phyloP scores from a whole-genome alignment of 2,888 invertebrate genomes.

The Calliphora vomitoria region DNA sequence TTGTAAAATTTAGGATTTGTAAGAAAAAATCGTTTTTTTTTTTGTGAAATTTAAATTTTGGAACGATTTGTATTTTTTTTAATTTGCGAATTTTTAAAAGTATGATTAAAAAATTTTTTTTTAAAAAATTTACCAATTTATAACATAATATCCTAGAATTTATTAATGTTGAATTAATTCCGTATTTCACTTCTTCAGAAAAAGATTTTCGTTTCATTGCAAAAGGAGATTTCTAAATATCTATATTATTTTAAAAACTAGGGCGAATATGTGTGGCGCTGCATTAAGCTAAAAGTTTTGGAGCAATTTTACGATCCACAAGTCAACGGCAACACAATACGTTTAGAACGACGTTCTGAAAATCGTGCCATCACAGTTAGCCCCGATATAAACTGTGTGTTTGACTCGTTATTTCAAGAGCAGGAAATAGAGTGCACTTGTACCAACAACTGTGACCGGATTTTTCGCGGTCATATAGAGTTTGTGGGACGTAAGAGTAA shows the following conservation, averaged over 20 bases:
- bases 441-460: constrained; percentile 76
- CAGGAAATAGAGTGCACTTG: constrained; percentile 75
- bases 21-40: too few species aligned
- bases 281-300: constrained; percentile 77
- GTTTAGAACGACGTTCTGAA: constrained; percentile 19
- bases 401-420: constrained; percentile 84
- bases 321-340: background rate
- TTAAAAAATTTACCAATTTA: too few species aligned
- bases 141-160: too few species aligned
- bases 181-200: too few species aligned
- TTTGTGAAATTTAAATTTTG: too few species aligned
- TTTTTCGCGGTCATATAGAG: constrained; percentile 72
- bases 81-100: too few species aligned
- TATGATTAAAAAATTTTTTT: too few species aligned
- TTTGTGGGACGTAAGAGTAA: constrained; percentile 58
- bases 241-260: constrained; percentile 42
- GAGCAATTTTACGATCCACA: constrained; percentile 73
- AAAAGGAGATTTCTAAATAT: too few species aligned
- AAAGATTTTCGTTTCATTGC: too few species aligned
- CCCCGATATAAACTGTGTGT: constrained; percentile 84
- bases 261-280: constrained; percentile 84
- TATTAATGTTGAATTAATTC: too few species aligned
- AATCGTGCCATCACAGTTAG: constrained; percentile 83
- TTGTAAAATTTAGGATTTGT: too few species aligned
- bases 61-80: too few species aligned